These are phyloP conservation scores for Hozukius guyotensis DNA, from an alignment of 2,797 vertebrate genomes.

Conservation along the genomic window DNA sequence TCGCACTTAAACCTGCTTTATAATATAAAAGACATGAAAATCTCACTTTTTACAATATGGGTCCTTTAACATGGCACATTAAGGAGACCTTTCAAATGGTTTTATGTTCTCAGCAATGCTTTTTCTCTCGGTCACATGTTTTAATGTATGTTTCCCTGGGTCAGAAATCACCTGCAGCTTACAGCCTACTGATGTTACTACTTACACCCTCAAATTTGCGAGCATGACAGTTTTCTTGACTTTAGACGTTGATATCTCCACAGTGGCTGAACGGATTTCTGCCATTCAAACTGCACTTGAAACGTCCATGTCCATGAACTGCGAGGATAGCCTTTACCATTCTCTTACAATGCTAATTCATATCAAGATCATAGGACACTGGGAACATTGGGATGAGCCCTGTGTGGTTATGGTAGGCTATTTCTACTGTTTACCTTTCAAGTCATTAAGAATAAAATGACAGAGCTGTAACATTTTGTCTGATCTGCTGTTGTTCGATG, in stretches of 20 bases:
- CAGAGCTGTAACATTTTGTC: neutral
- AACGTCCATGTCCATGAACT: neutral
- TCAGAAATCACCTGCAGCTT: neutral
- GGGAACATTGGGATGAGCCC: neutral
- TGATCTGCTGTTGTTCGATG: too few relatives aligned
- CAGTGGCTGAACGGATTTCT: too few relatives aligned
- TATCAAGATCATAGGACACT: neutral
- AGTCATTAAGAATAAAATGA: neutral
- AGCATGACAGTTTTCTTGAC: neutral
- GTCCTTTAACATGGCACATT: too few relatives aligned
- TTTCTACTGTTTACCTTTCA: neutral
- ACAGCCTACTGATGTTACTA: neutral
- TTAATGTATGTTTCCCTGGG: too few relatives aligned
- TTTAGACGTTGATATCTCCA: too few relatives aligned
- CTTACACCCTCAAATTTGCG: neutral
- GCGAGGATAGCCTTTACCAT: neutral
- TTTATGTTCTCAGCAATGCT: neutral
- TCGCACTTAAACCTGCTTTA: fast-evolving
- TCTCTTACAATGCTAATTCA: neutral
- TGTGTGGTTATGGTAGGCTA: too few relatives aligned
- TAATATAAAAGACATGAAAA: too few relatives aligned
- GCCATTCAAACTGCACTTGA: neutral
- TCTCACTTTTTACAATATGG: too few relatives aligned
- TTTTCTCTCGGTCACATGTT: neutral
- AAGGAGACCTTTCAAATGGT: too few relatives aligned